Base-by-base conservation (phyloP, 2,797 vertebrate species). In the Hoplostethus mediterraneus region DNA sequence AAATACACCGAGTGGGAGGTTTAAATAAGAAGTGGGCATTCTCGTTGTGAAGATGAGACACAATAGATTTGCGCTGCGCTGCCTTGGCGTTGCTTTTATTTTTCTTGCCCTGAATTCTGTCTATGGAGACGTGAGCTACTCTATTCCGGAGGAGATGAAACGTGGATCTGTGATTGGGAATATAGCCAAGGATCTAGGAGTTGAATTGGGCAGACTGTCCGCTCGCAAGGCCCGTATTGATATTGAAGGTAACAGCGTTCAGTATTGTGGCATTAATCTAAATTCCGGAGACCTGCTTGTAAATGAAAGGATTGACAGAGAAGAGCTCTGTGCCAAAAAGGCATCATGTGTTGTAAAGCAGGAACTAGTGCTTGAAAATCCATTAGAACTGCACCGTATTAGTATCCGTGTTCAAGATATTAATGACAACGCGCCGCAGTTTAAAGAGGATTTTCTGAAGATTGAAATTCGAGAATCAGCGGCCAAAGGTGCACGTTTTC, bases 401-500 rank as follows among this genome's bases (percentile, higher is more conserved):
- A 90, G 75, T 45, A 65, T 95, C 11, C 90, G 92, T 42, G 86
- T 95, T 47, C 67, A 84, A 1, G 95, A 95, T 63, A 81, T 95
- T 17, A 95, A 95, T 73, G 95, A 95, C n/a, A 95, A 95, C 49
- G 66, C 82, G 1, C 95, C 95, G 0, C 83, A 83, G 21, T 95
- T 95, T 76, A 80, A 88, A 4, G 89, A 89, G 9, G 88, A 92
- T 0, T 73, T 85, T 3, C 67, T 94, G 0, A 75, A 65, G 28
- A 36, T 95, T 28, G 93, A 94, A 75, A 87, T 95, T 2, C 76
- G 0, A 0, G 94, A 96, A 77, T 92, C 84, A 0, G 90, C 92
- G 0, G 58, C 0, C 0, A 80, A 71, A 5, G 94, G 94, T 2
- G 83, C 86, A 0, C 82, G 84, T 1, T 92, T 94, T 65, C 71